A percentile compares a stretch with the other conserved stretches of the same genome.
Conservation (phyloP, 35 echinoderm and acorn worm species). For the Holothuria glaberrima region DNA sequence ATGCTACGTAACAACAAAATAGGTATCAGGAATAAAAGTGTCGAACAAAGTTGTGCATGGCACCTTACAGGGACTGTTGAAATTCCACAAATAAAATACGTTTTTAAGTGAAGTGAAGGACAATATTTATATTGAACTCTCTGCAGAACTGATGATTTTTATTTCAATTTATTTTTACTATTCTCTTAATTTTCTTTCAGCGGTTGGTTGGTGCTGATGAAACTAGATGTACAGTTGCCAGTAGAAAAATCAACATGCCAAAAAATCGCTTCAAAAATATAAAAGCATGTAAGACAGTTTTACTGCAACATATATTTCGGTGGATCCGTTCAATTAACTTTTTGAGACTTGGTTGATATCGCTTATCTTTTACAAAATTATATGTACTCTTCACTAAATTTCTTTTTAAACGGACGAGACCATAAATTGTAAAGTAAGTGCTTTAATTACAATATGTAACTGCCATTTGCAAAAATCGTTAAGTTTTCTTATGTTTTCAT, state of each 20-base stretch:
- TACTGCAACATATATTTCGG: not conserved
- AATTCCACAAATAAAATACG: not conserved
- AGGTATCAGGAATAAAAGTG: not conserved
- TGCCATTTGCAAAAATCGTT: no score
- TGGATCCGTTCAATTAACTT: no score
- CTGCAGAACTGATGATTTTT: not conserved
- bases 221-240: constrained; percentile 42
- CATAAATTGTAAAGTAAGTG: no score
- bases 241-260: constrained; percentile 56
- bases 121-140: not conserved
- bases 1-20: no score
- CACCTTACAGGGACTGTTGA: not conserved
- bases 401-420: not conserved
- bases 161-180: not conserved
- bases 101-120: not conserved
- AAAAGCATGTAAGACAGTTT: constrained; percentile 59
- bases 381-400: no score
- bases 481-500: not conserved
- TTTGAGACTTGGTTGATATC: no score
- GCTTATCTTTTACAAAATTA: no score
- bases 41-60: not conserved
- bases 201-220: not conserved
- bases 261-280: constrained; percentile 84
- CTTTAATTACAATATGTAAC: no score
- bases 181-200: not conserved